phyloP scores from a whole-genome alignment of 1,140 invertebrate genomes.

The Aphaenogaster ashmeadi region DNA sequence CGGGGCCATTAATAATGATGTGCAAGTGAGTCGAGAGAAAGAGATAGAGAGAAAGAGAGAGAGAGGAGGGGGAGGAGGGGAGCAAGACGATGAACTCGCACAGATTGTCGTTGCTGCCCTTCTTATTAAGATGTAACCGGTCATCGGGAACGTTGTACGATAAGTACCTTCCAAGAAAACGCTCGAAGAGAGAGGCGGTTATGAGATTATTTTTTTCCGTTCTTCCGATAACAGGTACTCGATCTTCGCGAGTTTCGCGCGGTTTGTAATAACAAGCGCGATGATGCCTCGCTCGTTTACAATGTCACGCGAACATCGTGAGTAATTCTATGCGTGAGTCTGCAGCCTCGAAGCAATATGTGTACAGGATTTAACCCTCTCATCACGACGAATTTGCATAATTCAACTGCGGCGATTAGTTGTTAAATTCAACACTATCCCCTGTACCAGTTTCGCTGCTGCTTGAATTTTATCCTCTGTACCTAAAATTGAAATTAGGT shows the following conservation, averaged over 20 bases:
- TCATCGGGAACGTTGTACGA: conserved; percentile 60
- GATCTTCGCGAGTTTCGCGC: conserved; percentile 33
- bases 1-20: conserved; percentile 72
- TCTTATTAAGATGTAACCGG: conserved; percentile 78
- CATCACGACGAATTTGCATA: neutral
- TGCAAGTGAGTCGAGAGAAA: conserved; percentile 10
- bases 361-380: neutral
- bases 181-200: conserved; percentile 11
- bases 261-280: conserved; percentile 56
- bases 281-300: conserved; percentile 40
- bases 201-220: neutral
- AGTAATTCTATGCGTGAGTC: conserved; percentile 16
- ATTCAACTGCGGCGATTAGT: neutral
- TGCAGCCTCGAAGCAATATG: neutral
- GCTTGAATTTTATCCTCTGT: neutral
- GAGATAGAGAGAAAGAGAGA: conserved; percentile 56
- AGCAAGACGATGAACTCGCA: conserved; percentile 71
- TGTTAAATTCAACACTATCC: neutral
- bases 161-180: conserved; percentile 74
- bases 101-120: conserved; percentile 64
- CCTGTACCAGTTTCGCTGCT: neutral
- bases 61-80: conserved; percentile 39
- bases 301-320: conserved; percentile 34
- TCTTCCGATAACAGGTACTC: conserved; percentile 49
- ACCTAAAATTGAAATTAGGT: neutral